Conservation (phyloP, 2,113 vertebrate genomes). For the Sakesphorus luctuosus region DNA sequence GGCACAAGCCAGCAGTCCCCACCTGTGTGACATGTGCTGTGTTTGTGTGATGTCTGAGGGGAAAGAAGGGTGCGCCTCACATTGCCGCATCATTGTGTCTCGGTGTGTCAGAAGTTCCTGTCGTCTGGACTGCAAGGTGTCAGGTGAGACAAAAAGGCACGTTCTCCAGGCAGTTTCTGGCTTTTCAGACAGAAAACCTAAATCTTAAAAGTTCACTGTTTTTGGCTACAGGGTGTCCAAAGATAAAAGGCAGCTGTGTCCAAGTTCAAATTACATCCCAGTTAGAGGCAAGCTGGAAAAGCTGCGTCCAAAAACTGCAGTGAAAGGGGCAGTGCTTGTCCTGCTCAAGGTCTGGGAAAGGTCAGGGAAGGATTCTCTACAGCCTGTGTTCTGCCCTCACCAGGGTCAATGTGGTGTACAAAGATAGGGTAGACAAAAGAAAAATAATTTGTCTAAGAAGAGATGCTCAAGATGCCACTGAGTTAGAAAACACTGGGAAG, state of each 20-base stretch:
- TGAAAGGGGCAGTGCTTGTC: neutral
- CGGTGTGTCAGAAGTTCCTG: accelerated
- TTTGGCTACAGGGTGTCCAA: neutral
- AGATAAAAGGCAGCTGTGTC: neutral
- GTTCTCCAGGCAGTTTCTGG: neutral
- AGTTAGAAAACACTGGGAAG: neutral
- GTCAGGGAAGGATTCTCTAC: neutral
- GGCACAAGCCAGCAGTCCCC: neutral
- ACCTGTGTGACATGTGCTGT: neutral
- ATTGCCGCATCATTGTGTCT: accelerated
- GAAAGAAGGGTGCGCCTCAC: neutral
- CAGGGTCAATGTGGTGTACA: too few species aligned
- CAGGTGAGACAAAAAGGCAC: neutral
- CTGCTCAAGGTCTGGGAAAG: accelerated
- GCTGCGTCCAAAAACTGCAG: accelerated
- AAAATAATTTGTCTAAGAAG: neutral
- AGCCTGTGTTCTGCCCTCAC: accelerated
- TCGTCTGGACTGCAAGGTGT: neutral
- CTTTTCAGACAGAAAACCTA: neutral
- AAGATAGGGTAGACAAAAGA: neutral
- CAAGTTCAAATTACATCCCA: neutral
- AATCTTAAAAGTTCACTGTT: neutral
- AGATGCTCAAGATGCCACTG: neutral
- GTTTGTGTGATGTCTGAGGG: neutral
- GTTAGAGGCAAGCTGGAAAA: neutral